Evolutionary conservation across 2,888 invertebrate species (phyloP), one percentile per base, ranked within the genome.

Genomic region (Cyrtodaria siliqua): DNA sequence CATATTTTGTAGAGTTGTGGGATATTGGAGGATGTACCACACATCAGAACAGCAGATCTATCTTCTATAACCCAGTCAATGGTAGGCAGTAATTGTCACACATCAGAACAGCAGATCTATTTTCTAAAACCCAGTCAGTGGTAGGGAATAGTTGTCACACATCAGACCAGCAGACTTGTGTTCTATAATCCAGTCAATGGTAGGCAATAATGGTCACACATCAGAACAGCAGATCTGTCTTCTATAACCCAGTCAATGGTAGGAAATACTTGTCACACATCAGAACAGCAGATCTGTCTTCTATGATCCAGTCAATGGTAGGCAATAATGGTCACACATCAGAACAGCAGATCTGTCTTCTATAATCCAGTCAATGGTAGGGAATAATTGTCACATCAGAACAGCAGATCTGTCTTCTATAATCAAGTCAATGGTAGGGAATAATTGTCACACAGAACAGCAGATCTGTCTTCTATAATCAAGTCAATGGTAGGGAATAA

Each of bases 181-280:
- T 99, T 99, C 93, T 99, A 99, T 93, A 96, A 97, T 90, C 96
- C 97, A 29, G 96, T 97, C 71, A 97, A 99, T 94, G 99, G 99
- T 94, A 94, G 59, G 78, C 99, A 4, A 99, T 99, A 0, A 98
- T 97, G 80, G 95, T 96, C 81, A 97, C 96, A 87, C 99, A 99
- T 92, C 95, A 96, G 90, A 98, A 97, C 92, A 96, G 97, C n/a
- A 95, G 99, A 89, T 95, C 96, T 78, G 97, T 99, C 1, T 99
- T 99, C 93, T 99, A 99, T 93, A 96, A 97, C 90, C 96, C 97
- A 29, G 96, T 97, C 71, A 97, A 99, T 94, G 99, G 99, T 94
- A 94, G 59, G 78, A n/a, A n/a, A n/a, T n/a, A n/a, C n/a, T n/a
- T n/a, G n/a, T n/a, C n/a, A n/a, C n/a, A n/a, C 99, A 99, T 92